Evolutionary conservation across 2,797 vertebrate species (phyloP).

Genomic region (Enteromius thamalakanensis): DNA sequence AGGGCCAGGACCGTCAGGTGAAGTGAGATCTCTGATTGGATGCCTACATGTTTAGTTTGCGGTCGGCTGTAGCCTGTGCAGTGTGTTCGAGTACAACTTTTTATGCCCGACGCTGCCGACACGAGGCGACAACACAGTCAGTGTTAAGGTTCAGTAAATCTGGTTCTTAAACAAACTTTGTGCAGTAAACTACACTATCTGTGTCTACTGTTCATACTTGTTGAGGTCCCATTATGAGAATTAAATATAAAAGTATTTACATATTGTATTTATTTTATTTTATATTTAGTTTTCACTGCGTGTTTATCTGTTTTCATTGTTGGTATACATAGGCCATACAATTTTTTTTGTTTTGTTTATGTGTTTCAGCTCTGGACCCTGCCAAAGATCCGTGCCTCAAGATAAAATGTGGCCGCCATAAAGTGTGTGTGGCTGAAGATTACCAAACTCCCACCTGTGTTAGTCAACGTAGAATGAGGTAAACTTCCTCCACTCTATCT

Average conservation of each 20-base stretch:
- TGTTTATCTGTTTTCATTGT: neutral
- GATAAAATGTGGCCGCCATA: constrained; percentile 94
- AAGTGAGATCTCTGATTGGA: too few relatives aligned
- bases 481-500: constrained; percentile 44
- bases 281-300: neutral
- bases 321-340: neutral
- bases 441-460: constrained; percentile 89
- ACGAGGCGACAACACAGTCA: too few relatives aligned
- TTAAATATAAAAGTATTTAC: neutral
- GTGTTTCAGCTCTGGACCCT: constrained; percentile 84
- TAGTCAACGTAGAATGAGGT: constrained; percentile 93
- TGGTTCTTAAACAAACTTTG: neutral
- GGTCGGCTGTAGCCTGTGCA: too few relatives aligned
- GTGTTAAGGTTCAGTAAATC: neutral
- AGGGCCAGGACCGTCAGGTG: too few relatives aligned
- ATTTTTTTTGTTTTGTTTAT: neutral
- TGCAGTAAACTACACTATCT: neutral
- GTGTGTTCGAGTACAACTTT: too few relatives aligned
- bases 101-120: too few relatives aligned
- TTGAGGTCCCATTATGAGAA: neutral
- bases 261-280: too few relatives aligned
- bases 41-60: too few relatives aligned
- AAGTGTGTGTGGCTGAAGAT: constrained; percentile 91
- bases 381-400: constrained; percentile 95
- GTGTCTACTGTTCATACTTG: neutral